Evolutionary conservation across 2,888 invertebrate genomes (phyloP), one percentile per base, ranked within the genome.

Genomic region (Cepaea hortensis): DNA sequence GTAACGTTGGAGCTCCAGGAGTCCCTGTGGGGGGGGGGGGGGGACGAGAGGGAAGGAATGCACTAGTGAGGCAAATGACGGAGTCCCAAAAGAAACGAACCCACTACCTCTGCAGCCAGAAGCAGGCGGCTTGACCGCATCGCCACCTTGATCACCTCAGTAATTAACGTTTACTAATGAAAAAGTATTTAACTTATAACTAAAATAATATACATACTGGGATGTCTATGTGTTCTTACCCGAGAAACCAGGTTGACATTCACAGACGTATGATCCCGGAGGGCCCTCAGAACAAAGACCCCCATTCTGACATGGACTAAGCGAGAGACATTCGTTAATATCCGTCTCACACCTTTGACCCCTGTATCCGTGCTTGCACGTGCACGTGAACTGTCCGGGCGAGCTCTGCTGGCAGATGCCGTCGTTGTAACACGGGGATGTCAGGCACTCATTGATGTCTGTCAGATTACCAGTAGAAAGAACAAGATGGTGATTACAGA

Each of bases 401-500:
- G 73, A 23, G 9, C 76, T 62, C 68, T 88, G 85, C 5, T 55
- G 73, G 86, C 90, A 90, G 9, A 68, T 72, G 15, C 89, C 90
- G 11, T 87, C 88, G 61, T 90, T 88, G 15, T 84, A 81, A 79
- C 90, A 90, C 1, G 90, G 89, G 23, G 82, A 70, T n/a, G 85
- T 84, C 4, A 77, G 82, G 80, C 90, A 89, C 55, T 88, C 88
- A 92, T 98, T 97, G 81, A 98, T 97, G 91, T 99, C 99, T 94
- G 90, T 48, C 90, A 88, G 70, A 80, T 73, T 3, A 46, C 46
- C 55, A 55, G 35, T 55, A 55, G 55, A 55, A 55, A 11, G 7
- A 55, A 55, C 6, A 55, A 6, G 55, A 55, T 55, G 11, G 55
- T 55, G 55, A 55, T 55, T 55, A 55, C 55, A 11, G 3, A 6